These are phyloP conservation scores for Patella pellucida DNA, from an alignment of 2,888 invertebrate species.

Conservation along the genomic window DNA sequence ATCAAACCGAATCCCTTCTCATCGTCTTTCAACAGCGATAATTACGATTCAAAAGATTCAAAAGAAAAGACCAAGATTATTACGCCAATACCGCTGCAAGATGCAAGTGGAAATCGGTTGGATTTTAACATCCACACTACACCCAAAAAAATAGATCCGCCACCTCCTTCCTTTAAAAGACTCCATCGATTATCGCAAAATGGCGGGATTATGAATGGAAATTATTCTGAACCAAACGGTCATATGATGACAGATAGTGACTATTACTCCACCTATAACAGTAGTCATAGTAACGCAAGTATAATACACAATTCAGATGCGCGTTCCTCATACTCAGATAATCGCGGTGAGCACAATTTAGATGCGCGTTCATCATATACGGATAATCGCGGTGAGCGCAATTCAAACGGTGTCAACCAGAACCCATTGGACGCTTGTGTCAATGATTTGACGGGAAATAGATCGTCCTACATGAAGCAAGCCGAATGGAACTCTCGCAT, in stretches of 20 bases:
- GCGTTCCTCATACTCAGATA: slow-evolving; percentile 29
- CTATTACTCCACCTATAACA: slow-evolving; percentile 53
- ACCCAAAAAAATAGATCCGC: slow-evolving; percentile 55
- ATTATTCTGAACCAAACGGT: slow-evolving; percentile 40
- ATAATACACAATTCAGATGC: slow-evolving; percentile 26
- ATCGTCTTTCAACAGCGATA: slow-evolving; percentile 35
- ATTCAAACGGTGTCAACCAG: slow-evolving; percentile 24
- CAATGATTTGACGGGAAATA: slow-evolving; percentile 32
- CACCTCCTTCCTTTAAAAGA: slow-evolving; percentile 41
- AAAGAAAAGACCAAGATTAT: slow-evolving; percentile 44
- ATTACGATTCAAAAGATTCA: slow-evolving; percentile 37
- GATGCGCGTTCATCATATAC: slow-evolving; percentile 30
- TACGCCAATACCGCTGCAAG: slow-evolving; percentile 39
- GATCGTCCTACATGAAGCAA: slow-evolving; percentile 19
- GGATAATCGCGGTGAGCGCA: slow-evolving; percentile 31
- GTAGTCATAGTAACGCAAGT: slow-evolving; percentile 36
- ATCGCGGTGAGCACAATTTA: slow-evolving; percentile 28
- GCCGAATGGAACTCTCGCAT: slow-evolving; percentile 39
- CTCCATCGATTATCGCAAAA: neutral
- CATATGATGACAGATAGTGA: slow-evolving; percentile 52
- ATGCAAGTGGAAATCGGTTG: slow-evolving; percentile 42
- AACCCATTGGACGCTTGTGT: slow-evolving; percentile 32
- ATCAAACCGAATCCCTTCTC: slow-evolving; percentile 10
- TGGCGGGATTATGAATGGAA: slow-evolving; percentile 34
- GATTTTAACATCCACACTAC: slow-evolving; percentile 43